phyloP scores from a whole-genome alignment of 2,888 invertebrate genomes.

The Sinohyriopsis cumingii region DNA sequence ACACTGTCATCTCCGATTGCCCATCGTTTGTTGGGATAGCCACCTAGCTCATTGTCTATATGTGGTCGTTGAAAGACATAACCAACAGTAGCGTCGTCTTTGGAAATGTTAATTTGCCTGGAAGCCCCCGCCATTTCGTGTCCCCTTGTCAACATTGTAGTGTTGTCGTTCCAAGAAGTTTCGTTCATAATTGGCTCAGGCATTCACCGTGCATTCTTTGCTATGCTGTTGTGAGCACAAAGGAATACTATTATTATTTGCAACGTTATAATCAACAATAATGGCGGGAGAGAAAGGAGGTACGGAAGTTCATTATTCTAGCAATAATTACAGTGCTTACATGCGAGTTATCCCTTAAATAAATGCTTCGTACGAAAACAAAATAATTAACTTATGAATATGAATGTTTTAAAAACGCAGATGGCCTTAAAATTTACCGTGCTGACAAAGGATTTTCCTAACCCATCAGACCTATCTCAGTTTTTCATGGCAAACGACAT shows the following conservation, averaged over 20 bases:
- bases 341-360: not conserved
- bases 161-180: constrained; percentile 67
- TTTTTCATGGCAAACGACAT: constrained; percentile 53
- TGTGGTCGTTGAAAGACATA: constrained; percentile 91
- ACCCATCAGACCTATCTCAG: constrained; percentile 45
- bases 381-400: not conserved
- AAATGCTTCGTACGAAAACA: constrained; percentile 1
- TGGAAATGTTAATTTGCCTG: constrained; percentile 73
- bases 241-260: constrained; percentile 19
- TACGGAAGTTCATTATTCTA: constrained; percentile 10
- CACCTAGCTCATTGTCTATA: constrained; percentile 83
- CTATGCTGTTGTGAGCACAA: constrained; percentile 27
- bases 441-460: constrained; percentile 60
- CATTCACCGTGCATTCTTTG: constrained; percentile 59
- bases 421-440: constrained; percentile 39
- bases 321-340: not conserved
- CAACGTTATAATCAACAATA: constrained; percentile 28
- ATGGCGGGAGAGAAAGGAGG: constrained; percentile 40
- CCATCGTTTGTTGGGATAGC: constrained; percentile 77
- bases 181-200: constrained; percentile 69
- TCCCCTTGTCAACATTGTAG: constrained; percentile 57
- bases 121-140: constrained; percentile 58
- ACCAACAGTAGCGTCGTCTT: constrained; percentile 93
- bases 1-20: constrained; percentile 90
- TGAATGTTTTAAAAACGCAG: not conserved